Evolutionary conservation across 2,113 vertebrate genomes (phyloP).

Genomic region (Solea senegalensis): DNA sequence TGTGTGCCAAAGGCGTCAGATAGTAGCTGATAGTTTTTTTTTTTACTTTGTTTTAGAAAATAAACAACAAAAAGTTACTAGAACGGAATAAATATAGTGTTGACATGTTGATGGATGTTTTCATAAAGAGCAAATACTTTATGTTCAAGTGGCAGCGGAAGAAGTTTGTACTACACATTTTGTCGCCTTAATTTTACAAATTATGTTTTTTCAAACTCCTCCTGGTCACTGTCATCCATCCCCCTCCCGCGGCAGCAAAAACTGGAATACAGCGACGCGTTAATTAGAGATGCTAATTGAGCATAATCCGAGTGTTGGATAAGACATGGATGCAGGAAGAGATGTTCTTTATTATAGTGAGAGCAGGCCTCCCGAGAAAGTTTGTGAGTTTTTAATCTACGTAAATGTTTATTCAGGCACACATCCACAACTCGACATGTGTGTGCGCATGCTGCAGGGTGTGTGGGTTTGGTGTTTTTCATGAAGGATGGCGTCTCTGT

Average conservation of each 20-base stretch:
- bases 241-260: conserved; percentile 14
- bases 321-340: conserved; percentile 68
- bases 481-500: not conserved
- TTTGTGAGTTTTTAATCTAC: conserved; percentile 73
- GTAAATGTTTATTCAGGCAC: conserved; percentile 59
- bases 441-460: conserved; percentile 17
- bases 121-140: not conserved
- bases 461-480: conserved; percentile 13
- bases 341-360: conserved; percentile 61
- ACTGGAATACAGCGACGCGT: conserved; percentile 38
- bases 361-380: conserved; percentile 62
- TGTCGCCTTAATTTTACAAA: too few species aligned
- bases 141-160: not conserved
- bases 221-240: conserved; percentile 15
- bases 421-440: conserved; percentile 6
- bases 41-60: too few species aligned
- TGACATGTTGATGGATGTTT: not conserved
- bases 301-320: conserved; percentile 73
- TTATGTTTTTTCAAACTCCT: conserved; percentile 3
- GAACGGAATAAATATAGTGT: too few species aligned
- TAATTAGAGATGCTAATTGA: conserved; percentile 75
- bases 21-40: too few species aligned
- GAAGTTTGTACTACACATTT: not conserved
- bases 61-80: too few species aligned
- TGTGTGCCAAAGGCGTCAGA: not conserved